Base-by-base conservation (phyloP, 2,888 invertebrate genomes). In the Ashinkailepas kermadecensis region DNA sequence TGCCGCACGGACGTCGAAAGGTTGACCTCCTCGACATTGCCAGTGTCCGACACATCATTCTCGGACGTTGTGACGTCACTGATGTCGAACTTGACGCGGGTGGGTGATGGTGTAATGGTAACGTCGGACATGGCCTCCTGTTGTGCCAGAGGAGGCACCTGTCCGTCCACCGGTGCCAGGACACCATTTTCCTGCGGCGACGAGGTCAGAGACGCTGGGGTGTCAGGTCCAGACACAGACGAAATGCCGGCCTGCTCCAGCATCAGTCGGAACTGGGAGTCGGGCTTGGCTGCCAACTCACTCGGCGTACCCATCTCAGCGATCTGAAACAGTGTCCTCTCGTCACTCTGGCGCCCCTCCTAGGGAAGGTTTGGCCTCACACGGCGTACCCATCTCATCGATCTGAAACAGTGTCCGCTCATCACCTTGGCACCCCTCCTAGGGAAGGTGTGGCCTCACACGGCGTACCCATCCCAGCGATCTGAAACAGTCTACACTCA, bases 251-350 rank as follows among this genome's bases (percentile, higher is more conserved):
- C 74, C 54, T 74, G 74, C 7, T n/a, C 62, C 83, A 84, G 80
- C 84, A 84, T 84, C 65, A 83, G 82, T 21, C 81, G 57, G 81
- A 84, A 84, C 25, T 83, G 21, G 23, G 84, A 84, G 59, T 58
- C 81, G n/a, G 83, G 81, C 0, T 21, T 80, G 64, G 10, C 15
- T 81, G 83, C 82, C n/a, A 84, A 81, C 15, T 65, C 25, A 15
- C 21, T 70, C 1, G 84, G 84, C 12, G 83, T 79, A 80, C 82
- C 84, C 74, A 84, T 81, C 80, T 84, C 84, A 10, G 59, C 81
- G 15, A 84, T 80, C 84, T 84, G 83, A 54, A 62, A 82, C 21
- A n/a, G n/a, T n/a, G n/a, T n/a, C n/a, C n/a, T n/a, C n/a, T n/a
- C n/a, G n/a, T n/a, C n/a, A n/a, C n/a, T n/a, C n/a, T n/a, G n/a